A percentile compares a stretch with the other conserved stretches of the same genome.
Evolutionary conservation across 2,797 vertebrate species (phyloP).

Genomic region (Yasuhikotakia modesta): DNA sequence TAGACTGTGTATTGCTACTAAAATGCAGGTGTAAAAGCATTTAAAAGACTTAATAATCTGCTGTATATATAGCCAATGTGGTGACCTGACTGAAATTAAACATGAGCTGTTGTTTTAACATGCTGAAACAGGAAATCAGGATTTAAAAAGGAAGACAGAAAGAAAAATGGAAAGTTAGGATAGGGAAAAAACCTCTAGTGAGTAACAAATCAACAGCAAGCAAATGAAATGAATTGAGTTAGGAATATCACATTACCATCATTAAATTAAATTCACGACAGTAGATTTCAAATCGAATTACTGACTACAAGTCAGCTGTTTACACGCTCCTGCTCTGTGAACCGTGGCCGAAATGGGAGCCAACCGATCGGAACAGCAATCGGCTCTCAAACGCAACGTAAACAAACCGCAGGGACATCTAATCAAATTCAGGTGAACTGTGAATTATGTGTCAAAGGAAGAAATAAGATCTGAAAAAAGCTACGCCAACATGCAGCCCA

Average conservation of each 20-base stretch:
- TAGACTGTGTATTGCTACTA: background rate
- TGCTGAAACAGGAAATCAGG: conserved; percentile 63
- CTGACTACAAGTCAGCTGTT: conserved; percentile 68
- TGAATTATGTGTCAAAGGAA: conserved; percentile 8
- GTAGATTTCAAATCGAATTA: conserved; percentile 73
- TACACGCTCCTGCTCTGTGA: conserved; percentile 60
- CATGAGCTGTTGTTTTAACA: conserved; percentile 54
- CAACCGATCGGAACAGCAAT: conserved; percentile 50
- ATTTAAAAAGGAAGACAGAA: conserved; percentile 48
- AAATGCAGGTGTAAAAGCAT: background rate
- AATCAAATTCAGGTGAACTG: conserved; percentile 38
- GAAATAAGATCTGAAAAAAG: too few relatives aligned
- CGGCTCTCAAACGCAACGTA: conserved; percentile 60
- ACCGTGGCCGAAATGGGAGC: conserved; percentile 55
- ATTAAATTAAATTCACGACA: conserved; percentile 73
- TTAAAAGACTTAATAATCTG: background rate
- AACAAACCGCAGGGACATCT: conserved; percentile 12
- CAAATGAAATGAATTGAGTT: conserved; percentile 74
- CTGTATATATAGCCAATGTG: background rate
- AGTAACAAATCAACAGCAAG: conserved; percentile 74
- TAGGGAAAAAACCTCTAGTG: conserved; percentile 63
- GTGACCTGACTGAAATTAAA: background rate
- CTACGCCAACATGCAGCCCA: conserved; percentile 27
- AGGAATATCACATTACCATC: conserved; percentile 77
- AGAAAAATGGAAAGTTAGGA: conserved; percentile 4